Evolutionary conservation across 2,888 invertebrate species (phyloP), one percentile per base, ranked within the genome.

Genomic region (Oithona nana): DNA sequence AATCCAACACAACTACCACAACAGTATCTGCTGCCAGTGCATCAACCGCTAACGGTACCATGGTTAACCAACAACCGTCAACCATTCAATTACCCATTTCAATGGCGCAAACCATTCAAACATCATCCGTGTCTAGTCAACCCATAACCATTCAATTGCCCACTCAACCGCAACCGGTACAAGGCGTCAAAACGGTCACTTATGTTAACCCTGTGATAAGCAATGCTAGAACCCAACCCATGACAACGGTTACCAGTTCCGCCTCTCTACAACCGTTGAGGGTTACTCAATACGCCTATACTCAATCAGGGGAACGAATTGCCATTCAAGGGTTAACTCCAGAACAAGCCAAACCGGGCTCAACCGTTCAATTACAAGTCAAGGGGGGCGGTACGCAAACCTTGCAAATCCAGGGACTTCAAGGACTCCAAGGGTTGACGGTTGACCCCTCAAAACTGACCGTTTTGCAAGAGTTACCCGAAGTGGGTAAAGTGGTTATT

Each of bases 381-480:
- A 57, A 30, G 28, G 24, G 26, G 13, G 54, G 54, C 16, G 54
- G 54, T 1, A 24, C 26, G 54, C 57, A 57, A 57, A 54, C 54
- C 4, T 16, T 54, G 22, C 54, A 54, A 26, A 3, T 54, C 3
- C 24, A 26, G 6, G 50, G 50, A 22, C n/a, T n/a, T n/a, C n/a
- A n/a, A n/a, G 22, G 24, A 13, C 6, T 52, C 26, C 54, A 52
- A 24, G 22, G 22, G 13, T 11, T 39, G 6, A 39, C 20, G n/a
- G n/a, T 57, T 20, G 57, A 57, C 28, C 20, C 57, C 30, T 57
- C 30, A n/a, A 57, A 57, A 31, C 57, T 57, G 20, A 30, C 57
- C 28, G 31, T 57, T n/a, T 26, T 57, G 11, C 57, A 57, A 57
- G 57, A 57, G 28, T n/a, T 57, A 26, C 57, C 57, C 22, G 30